Evolutionary conservation across 2,888 invertebrate genomes (phyloP), one percentile per base, ranked within the genome.

Genomic region (Barypeithes pellucidus): DNA sequence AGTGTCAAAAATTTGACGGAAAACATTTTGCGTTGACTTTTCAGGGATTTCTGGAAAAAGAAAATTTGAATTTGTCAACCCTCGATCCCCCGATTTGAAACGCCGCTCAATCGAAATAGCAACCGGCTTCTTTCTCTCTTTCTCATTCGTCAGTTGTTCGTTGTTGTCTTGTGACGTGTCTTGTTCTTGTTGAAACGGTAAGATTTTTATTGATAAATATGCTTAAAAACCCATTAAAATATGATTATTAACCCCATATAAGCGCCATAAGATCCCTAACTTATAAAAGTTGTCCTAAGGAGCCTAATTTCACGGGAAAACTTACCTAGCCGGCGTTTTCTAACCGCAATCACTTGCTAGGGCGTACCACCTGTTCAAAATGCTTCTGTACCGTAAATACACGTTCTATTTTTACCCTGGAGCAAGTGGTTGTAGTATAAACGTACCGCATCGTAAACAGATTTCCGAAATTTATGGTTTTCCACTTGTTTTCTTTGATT

Each of bases 131-230:
- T 29, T 29, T 29, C 29, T 29, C 29, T 29, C 29, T 29, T 82
- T 85, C 81, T 84, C 85, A 85, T 84, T 85, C 84, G 83, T 82
- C 82, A 80, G 81, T 82, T 81, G 82, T 78, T 82, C 82, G 81
- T 80, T 82, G 80, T 82, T 80, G 83, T 83, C 81, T 79, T 82
- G 85, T 85, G 84, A 85, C 85, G 84, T 85, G 82, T 84, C 81
- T 80, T 29, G 9, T 5, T 29, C 29, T 29, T 80, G 77, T 79
- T 80, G 75, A 82, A 84, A 83, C 82, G 84, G 85, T 85, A 85
- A 85, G 85, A 76, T 75, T 72, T 78, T 73, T 75, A 68, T 39
- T 70, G 29, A 36, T 43, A 45, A 12, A 9, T 57, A 14, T 67
- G 43, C 22, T 45, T 16, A 59, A 52, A 41, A 22, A 8, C n/a